Conservation (phyloP, 2,797 vertebrate genomes). For the Sebastolobus alascanus region DNA sequence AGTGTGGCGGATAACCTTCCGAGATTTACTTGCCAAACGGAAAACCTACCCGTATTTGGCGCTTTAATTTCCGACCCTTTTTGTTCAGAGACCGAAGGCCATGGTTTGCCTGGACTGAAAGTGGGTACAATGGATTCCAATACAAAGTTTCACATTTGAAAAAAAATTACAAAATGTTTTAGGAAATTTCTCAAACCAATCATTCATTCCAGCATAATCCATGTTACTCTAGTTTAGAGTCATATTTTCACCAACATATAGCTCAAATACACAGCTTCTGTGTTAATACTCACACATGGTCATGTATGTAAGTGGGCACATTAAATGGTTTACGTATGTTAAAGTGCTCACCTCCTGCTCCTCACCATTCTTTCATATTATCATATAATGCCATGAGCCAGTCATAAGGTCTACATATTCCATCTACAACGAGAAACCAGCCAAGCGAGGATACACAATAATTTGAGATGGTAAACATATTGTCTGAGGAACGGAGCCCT, state of each 20-base stretch:
- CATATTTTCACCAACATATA: neutral
- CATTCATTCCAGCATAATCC: neutral
- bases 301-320: neutral
- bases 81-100: conserved; percentile 8
- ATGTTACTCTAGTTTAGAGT: neutral
- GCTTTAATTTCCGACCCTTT: rapidly evolving
- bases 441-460: neutral
- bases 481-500: conserved; percentile 3
- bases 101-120: neutral
- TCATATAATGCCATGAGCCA: neutral
- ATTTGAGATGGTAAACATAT: neutral
- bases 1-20: too few relatives aligned
- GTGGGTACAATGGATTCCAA: conserved; percentile 6
- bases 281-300: neutral
- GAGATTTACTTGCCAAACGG: too few relatives aligned
- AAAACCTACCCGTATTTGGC: too few relatives aligned
- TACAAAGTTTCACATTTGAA: conserved; percentile 17
- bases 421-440: neutral
- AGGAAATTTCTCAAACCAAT: neutral
- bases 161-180: neutral
- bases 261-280: neutral
- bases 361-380: neutral
- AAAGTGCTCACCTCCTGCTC: conserved; percentile 16
- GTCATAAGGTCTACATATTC: neutral
- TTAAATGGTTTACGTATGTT: neutral